These are phyloP conservation scores for Tyrophagus putrescentiae DNA, from an alignment of 1,140 invertebrate species.

Conservation along the genomic window DNA sequence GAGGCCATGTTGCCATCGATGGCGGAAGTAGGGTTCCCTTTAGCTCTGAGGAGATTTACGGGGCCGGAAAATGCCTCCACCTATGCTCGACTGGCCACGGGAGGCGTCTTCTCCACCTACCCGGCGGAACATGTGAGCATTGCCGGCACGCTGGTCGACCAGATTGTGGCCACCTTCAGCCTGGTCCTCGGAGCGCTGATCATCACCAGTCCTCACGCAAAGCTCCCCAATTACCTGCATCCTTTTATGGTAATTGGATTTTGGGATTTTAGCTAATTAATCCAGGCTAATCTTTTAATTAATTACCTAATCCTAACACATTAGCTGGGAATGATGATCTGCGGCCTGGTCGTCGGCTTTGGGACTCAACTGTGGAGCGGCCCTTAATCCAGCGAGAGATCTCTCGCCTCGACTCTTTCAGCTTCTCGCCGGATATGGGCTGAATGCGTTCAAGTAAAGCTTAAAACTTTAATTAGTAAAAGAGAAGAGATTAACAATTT, in stretches of 20 bases:
- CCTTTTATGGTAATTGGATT: no score
- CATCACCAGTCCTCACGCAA: neutral
- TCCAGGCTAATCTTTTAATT: no score
- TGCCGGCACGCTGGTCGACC: neutral
- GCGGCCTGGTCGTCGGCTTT: constrained; percentile 40
- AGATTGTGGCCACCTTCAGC: neutral
- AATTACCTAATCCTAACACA: no score
- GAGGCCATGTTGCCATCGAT: constrained; percentile 37
- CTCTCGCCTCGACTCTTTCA: constrained; percentile 44
- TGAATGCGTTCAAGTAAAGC: constrained; percentile 38
- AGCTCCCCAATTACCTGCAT: neutral
- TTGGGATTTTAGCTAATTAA: no score
- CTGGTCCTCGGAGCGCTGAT: neutral
- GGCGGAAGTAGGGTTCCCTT: neutral
- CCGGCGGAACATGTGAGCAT: neutral
- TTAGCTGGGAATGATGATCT: constrained; percentile 4
- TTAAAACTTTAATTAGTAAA: neutral
- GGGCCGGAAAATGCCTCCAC: neutral
- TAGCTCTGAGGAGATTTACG: no score
- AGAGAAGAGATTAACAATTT: neutral
- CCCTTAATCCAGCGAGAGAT: constrained; percentile 49
- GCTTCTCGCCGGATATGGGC: constrained; percentile 41
- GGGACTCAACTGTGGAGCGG: constrained; percentile 45
- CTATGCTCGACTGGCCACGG: neutral
- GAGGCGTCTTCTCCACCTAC: constrained; percentile 4